Conservation (phyloP, 2,888 invertebrate species). For the Patella depressa region DNA sequence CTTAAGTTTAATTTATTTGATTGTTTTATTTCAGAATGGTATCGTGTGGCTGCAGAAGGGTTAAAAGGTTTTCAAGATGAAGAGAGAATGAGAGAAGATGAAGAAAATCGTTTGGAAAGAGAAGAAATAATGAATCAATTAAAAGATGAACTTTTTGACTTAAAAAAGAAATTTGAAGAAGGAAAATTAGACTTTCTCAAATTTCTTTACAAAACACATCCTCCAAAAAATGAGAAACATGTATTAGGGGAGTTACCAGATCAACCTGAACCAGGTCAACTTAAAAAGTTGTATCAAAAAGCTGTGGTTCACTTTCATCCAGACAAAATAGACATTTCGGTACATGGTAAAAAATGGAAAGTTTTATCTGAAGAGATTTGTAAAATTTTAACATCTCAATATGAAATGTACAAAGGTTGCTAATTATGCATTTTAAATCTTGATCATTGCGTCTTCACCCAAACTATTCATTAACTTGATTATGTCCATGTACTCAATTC, state of each 20-base stretch:
- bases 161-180: constrained; percentile 26
- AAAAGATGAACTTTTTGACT: constrained; percentile 33
- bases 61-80: constrained; percentile 46
- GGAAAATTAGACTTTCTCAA: constrained; percentile 37
- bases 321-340: constrained; percentile 41
- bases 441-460: too few species aligned
- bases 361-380: constrained; percentile 53
- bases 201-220: constrained; percentile 43
- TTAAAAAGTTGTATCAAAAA: constrained; percentile 44
- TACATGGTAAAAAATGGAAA: constrained; percentile 47
- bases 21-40: constrained; percentile 46
- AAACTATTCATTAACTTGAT: too few species aligned
- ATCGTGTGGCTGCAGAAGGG: constrained; percentile 36
- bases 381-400: constrained; percentile 41
- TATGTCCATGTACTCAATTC: too few species aligned
- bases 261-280: constrained; percentile 11
- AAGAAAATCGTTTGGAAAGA: constrained; percentile 35
- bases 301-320: constrained; percentile 55
- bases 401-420: background rate
- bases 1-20: background rate
- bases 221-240: constrained; percentile 42
- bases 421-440: background rate
- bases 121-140: constrained; percentile 35
- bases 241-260: constrained; percentile 30
- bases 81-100: constrained; percentile 37